A percentile compares a stretch with the other conserved stretches of the same genome.
Conservation (phyloP, 2,113 vertebrate species). For the Panurus biarmicus region DNA sequence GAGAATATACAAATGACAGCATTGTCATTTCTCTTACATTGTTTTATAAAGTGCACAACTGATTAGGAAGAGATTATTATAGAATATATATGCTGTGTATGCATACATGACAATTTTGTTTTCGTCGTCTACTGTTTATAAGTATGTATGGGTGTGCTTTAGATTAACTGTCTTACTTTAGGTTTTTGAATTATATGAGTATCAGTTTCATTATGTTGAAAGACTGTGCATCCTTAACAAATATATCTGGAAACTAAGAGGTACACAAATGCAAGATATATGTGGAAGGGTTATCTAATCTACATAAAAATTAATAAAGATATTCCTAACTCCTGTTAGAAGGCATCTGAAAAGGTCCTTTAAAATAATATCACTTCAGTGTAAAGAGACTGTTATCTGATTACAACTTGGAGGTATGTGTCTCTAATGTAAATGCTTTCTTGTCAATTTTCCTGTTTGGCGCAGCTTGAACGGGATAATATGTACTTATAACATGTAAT, state of each 20-base stretch:
- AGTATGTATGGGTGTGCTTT: neutral
- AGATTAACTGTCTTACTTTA: constrained; percentile 24
- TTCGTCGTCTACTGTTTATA: constrained; percentile 44
- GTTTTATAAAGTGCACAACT: constrained; percentile 70
- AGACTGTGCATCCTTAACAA: neutral
- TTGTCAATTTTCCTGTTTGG: constrained; percentile 60
- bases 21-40: constrained; percentile 71
- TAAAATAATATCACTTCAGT: neutral
- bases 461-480: constrained; percentile 64
- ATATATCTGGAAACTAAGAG: neutral
- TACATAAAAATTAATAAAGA: neutral
- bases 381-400: neutral
- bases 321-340: neutral
- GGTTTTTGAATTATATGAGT: constrained; percentile 3
- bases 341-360: neutral
- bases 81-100: constrained; percentile 39
- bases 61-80: constrained; percentile 73
- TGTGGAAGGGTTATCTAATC: constrained; percentile 2
- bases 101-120: constrained; percentile 61
- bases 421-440: constrained; percentile 35
- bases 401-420: constrained; percentile 15
- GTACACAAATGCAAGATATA: neutral
- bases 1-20: constrained; percentile 79
- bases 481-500: constrained; percentile 61
- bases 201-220: constrained; percentile 22